phyloP scores from a whole-genome alignment of 2,113 vertebrate species.

The Pelecanoides urinatrix region DNA sequence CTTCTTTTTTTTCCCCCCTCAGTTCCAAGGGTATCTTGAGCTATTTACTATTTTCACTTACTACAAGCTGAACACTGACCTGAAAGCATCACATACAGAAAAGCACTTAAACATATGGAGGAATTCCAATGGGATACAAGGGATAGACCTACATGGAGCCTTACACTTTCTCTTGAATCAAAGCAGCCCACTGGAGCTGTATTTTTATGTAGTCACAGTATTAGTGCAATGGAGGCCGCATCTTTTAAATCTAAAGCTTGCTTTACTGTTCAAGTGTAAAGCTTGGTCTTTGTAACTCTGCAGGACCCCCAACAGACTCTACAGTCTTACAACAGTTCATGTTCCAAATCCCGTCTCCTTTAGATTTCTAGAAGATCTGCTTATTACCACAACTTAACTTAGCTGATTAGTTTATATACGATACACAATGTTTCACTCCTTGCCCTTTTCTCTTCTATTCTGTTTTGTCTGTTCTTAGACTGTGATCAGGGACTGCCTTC shows the following conservation, averaged over 20 bases:
- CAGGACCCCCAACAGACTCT: background rate
- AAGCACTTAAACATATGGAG: background rate
- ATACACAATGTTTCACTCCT: background rate
- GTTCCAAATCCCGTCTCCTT: background rate
- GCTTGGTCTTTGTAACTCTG: background rate
- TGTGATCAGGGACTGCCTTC: background rate
- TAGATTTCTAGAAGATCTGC: background rate
- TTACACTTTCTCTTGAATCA: background rate
- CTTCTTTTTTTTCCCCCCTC: background rate
- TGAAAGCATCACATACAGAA: background rate
- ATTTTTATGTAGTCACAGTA: background rate
- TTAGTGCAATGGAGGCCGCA: background rate
- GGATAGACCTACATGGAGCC: background rate
- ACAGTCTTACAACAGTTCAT: background rate
- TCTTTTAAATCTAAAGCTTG: background rate
- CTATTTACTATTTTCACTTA: background rate
- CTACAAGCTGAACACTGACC: background rate
- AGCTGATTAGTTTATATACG: background rate
- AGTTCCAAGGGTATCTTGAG: background rate
- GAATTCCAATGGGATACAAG: background rate
- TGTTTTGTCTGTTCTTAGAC: background rate
- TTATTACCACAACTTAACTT: background rate
- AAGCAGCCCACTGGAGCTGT: background rate
- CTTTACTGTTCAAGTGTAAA: background rate
- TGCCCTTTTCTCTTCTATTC: background rate